Base-by-base conservation (phyloP, 64 coral and sea anemone genomes). In the Catalaphyllia jardinei region DNA sequence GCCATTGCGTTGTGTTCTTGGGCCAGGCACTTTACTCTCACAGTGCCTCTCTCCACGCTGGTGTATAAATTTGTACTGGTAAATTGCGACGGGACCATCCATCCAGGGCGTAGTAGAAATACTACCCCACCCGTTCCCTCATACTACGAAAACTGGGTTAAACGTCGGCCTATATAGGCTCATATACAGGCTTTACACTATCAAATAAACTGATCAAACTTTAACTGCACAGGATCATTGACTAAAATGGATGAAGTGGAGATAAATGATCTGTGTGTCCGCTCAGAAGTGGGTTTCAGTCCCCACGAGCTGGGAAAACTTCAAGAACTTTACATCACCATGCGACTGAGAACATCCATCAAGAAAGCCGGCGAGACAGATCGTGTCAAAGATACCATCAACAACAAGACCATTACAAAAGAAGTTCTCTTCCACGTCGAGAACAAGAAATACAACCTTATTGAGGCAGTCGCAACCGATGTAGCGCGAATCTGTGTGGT, bases 381-480 rank as follows among this genome's bases (percentile, higher is more conserved):
- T 52, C 62, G 74, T 0, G 73, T 94, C 14, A 27, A 90, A 0
- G 76, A 94, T 65, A 73, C 88, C 0, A 52, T 94, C 1, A 80
- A 90, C 73, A 81, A 86, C 29, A 91, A 79, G 57, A 74, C 52
- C 25, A 46, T 94, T 14, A 63, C 61, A 38, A 94, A 94, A 86
- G 88, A 87, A 28, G 55, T 94, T 17, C 60, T 94, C 15, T 60
- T 80, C 49, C 88, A 94, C 25, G 74, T 94, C 12, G 88, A 90
- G n/a, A 90, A 90, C 25, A 94, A 86, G 54, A 90, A 90, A 82
- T 91, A 87, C 54, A 87, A 87, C 63, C 82, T 91, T 9, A 87
- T 94, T 33, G 88, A 94, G 81, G 69, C 93, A 8, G 93, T 94
- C 8, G 93, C 93, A 22, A 82, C 93, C 6, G 93, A 94, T 31